Evolutionary conservation across 2,888 invertebrate genomes (phyloP), one percentile per base, ranked within the genome.

Genomic region (Strigamia transsilvanica): DNA sequence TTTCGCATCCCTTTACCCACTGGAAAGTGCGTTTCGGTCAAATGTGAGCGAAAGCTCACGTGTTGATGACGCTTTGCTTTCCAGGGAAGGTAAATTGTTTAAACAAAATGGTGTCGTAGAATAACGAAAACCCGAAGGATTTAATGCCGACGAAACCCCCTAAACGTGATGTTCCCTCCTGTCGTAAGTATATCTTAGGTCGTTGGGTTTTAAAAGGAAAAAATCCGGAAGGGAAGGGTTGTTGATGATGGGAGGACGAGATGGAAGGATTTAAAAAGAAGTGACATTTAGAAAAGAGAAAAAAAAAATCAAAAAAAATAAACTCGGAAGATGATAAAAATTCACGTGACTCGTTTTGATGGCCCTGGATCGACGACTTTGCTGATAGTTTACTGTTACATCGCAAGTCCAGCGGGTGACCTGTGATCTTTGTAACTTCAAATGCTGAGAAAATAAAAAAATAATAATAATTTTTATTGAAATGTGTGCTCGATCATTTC

Each of bases 181-280:
- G 32, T 73, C 32, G 73, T 73, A 73, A 73, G 73, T 73, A 73
- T 73, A 32, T 73, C 73, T 73, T 73, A 32, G 73, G 73, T 73
- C 73, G 73, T 32, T 73, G 32, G 73, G 73, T 73, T 73, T 2
- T 2, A 27, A 27, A 27, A 27, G 3, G 3, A 73, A 73, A 73
- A 73, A 73, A 23, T 21, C 6, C 9, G 56, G n/a, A 56, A 15
- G 73, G 73, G 32, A n/a, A 12, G 27, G 38, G 38, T 38, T 38
- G 38, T 10, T 32, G 73, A 73, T 73, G 73, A 73, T 32, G 32
- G 73, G 73, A 32, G 32, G 56, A 15, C 32, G 73, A 73, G 32
- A 73, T 27, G 32, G 73, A 73, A 32, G 9, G n/a, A 66, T 23
- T 23, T 21, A 66, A 66, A n/a, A 21, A 21, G 3, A 23, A 73